phyloP scores from a whole-genome alignment of 2,888 invertebrate species.

The Drosophila affinis region DNA sequence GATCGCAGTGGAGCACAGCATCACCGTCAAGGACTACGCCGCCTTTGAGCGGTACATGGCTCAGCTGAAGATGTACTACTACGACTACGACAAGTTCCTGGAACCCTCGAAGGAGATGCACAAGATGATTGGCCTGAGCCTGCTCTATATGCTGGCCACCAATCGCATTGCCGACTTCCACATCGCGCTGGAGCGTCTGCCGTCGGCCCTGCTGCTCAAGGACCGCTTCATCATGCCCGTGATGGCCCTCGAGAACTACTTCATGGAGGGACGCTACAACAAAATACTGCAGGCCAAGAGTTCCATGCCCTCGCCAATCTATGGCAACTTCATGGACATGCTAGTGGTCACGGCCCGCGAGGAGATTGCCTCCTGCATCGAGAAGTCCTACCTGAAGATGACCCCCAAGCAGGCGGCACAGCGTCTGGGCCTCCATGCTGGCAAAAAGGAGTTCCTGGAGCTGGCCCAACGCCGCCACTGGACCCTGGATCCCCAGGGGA shows the following conservation, averaged over 20 bases:
- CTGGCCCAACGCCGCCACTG: constrained; percentile 51
- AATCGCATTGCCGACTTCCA: constrained; percentile 71
- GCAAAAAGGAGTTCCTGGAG: constrained; percentile 42
- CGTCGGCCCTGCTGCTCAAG: constrained; percentile 54
- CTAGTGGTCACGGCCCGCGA: constrained; percentile 60
- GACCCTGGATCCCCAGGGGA: constrained; percentile 57
- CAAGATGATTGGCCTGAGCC: constrained; percentile 66
- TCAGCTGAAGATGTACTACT: constrained; percentile 68
- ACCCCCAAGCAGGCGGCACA: constrained; percentile 56
- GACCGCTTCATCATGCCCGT: constrained; percentile 60
- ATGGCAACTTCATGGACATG: constrained; percentile 66
- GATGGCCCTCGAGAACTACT: constrained; percentile 66
- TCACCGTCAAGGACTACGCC: constrained; percentile 59
- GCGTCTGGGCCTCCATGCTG: constrained; percentile 59
- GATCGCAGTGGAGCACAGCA: constrained; percentile 70
- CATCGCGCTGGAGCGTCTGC: constrained; percentile 70
- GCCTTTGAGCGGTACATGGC: constrained; percentile 70
- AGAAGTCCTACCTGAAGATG: constrained; percentile 61
- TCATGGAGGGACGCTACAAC: constrained; percentile 69
- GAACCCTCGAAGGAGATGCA: constrained; percentile 58
- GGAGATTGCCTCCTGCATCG: constrained; percentile 69
- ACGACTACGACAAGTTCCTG: constrained; percentile 59
- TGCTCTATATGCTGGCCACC: constrained; percentile 66
- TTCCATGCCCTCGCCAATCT: constrained; percentile 61
- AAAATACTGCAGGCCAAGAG: constrained; percentile 69